Evolutionary conservation across 2,797 vertebrate species (phyloP).

Genomic region (Anguilla anguilla): DNA sequence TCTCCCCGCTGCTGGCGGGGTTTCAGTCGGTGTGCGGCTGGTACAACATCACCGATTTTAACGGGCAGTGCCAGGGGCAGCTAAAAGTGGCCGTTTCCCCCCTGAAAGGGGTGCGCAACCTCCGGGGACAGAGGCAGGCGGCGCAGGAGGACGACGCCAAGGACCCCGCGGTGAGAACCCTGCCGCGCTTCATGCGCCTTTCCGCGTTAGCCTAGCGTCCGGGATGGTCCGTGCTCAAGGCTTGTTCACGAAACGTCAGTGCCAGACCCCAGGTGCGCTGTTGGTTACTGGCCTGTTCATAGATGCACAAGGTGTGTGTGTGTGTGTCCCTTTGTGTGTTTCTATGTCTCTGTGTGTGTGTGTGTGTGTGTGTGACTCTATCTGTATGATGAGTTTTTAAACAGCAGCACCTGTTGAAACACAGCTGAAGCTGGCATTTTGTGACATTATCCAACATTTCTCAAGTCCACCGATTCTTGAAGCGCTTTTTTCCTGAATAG

Average conservation of each 20-base stretch:
- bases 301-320: background rate
- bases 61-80: slow-evolving; percentile 91
- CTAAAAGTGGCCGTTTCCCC: slow-evolving; percentile 91
- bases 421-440: background rate
- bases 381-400: background rate
- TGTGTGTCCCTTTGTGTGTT: background rate
- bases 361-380: background rate
- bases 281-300: background rate
- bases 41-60: slow-evolving; percentile 95
- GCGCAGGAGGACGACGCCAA: slow-evolving; percentile 54
- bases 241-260: background rate
- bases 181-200: background rate
- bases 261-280: background rate
- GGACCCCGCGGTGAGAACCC: slow-evolving; percentile 60
- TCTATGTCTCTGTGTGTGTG: background rate
- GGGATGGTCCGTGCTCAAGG: background rate
- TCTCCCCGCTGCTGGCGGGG: slow-evolving; percentile 88
- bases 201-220: background rate
- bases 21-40: slow-evolving; percentile 92
- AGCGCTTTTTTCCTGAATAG: too few relatives aligned
- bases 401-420: background rate
- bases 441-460: background rate
- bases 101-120: slow-evolving; percentile 71
- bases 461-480: background rate
- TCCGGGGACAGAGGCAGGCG: slow-evolving; percentile 76